Conservation (phyloP, 2,797 vertebrate genomes). For the Odontamblyopus lacepedii region DNA sequence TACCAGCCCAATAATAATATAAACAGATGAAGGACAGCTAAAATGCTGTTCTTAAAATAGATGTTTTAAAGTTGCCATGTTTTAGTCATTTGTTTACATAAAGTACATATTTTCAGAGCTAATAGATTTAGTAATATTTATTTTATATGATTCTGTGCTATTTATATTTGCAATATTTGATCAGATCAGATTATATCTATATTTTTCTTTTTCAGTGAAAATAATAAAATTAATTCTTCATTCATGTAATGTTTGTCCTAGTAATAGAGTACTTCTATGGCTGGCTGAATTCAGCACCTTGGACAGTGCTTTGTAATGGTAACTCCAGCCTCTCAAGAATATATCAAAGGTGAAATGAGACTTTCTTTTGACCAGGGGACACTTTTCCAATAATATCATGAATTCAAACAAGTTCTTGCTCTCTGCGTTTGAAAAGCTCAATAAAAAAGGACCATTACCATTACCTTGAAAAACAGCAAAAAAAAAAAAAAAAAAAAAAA, state of each 20-base stretch:
- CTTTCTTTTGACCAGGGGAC: slow-evolving; percentile 9
- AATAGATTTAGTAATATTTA: neutral
- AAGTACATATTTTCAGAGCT: too few species aligned
- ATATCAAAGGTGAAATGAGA: slow-evolving; percentile 18
- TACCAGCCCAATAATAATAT: too few species aligned
- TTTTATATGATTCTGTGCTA: neutral
- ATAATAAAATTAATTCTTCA: neutral
- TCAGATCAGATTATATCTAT: too few species aligned
- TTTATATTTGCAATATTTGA: too few species aligned
- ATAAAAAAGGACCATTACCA: neutral
- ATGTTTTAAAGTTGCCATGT: too few species aligned
- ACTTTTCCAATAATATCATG: slow-evolving; percentile 22
- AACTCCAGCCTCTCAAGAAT: slow-evolving; percentile 35
- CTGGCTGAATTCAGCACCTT: slow-evolving; percentile 51
- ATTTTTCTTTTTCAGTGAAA: neutral
- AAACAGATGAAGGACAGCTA: too few species aligned
- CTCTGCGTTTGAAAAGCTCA: slow-evolving; percentile 23
- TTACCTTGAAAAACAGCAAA: neutral
- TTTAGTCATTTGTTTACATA: too few species aligned
- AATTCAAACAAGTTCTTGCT: slow-evolving; percentile 28
- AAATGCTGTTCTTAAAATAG: too few species aligned
- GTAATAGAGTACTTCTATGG: slow-evolving; percentile 20
- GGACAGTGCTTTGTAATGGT: slow-evolving; percentile 42
- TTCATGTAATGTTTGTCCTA: neutral
- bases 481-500: slow-evolving; percentile 17